Conservation (phyloP, 2,888 invertebrate species). For the Parelbella ahira region DNA sequence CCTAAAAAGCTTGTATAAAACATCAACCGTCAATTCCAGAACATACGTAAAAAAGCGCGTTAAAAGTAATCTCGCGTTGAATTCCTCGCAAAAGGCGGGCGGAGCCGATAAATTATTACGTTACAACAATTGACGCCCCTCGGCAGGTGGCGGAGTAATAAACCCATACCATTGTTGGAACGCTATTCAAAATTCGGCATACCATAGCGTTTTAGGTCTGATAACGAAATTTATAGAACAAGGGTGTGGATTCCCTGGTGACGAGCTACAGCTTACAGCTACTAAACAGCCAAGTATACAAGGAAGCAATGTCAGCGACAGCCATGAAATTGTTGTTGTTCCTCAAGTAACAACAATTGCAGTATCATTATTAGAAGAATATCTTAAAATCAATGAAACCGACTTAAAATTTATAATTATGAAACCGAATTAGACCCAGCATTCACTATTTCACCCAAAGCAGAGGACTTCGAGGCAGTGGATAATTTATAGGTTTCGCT, state of each 20-base stretch:
- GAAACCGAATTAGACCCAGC: too few species aligned
- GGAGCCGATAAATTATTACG: slow-evolving; percentile 14
- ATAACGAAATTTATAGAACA: slow-evolving; percentile 5
- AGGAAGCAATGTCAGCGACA: too few species aligned
- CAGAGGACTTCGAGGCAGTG: too few species aligned
- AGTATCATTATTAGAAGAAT: too few species aligned
- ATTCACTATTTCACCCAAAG: too few species aligned
- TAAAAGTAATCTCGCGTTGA: slow-evolving; percentile 6
- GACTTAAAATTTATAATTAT: too few species aligned
- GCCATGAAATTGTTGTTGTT: too few species aligned
- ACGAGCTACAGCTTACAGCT: background rate
- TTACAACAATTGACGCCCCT: slow-evolving; percentile 13
- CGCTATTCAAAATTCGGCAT: slow-evolving; percentile 17
- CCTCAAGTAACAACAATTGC: too few species aligned
- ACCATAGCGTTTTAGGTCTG: slow-evolving; percentile 4
- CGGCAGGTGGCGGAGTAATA: slow-evolving; percentile 14
- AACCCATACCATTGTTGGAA: slow-evolving; percentile 1
- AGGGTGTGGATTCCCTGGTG: slow-evolving; percentile 2
- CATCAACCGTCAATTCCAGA: slow-evolving; percentile 5
- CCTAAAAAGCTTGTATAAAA: background rate
- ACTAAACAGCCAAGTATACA: too few species aligned
- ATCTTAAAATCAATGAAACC: too few species aligned
- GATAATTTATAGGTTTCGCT: too few species aligned
- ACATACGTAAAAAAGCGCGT: slow-evolving; percentile 6
- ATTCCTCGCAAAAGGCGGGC: slow-evolving; percentile 2